Percentiles rank a stretch among this genome's conserved stretches.
These are phyloP conservation scores for Lagorchestes hirsutus DNA, from an alignment of 2,797 vertebrate species.

Conservation along the genomic window DNA sequence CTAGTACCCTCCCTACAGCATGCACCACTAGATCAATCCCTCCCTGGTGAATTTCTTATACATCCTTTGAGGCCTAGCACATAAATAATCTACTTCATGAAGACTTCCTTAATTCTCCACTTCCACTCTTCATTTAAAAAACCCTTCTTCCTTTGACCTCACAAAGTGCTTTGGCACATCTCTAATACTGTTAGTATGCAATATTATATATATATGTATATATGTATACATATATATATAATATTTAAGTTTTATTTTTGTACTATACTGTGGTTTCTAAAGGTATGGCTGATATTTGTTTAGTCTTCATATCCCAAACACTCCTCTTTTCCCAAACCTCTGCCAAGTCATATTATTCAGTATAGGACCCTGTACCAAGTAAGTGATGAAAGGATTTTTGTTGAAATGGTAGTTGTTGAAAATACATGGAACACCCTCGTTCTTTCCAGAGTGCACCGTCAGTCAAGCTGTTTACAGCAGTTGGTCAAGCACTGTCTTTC, in stretches of 20 bases:
- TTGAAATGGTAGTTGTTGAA: neutral
- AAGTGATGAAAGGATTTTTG: neutral
- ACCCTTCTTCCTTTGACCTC: neutral
- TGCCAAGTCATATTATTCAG: neutral
- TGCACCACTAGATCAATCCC: neutral
- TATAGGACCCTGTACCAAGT: neutral
- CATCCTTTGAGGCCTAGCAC: neutral
- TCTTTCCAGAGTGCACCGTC: neutral
- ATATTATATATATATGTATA: neutral
- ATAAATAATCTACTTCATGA: neutral
- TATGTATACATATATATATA: too few species aligned
- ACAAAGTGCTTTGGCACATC: neutral
- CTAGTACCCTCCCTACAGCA: neutral
- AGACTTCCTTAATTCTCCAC: neutral
- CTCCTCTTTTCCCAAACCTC: too few species aligned
- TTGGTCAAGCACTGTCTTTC: neutral
- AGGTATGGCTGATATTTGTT: neutral
- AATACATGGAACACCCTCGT: neutral
- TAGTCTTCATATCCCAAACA: neutral
- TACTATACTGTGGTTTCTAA: neutral
- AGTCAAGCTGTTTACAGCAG: neutral
- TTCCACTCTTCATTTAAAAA: neutral
- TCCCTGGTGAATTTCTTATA: neutral
- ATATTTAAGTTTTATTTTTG: neutral
- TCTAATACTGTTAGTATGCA: neutral